Evolutionary conservation across 2,113 vertebrate species (phyloP), one percentile per base, ranked within the genome.

Genomic region (Cynopterus brachyotis): DNA sequence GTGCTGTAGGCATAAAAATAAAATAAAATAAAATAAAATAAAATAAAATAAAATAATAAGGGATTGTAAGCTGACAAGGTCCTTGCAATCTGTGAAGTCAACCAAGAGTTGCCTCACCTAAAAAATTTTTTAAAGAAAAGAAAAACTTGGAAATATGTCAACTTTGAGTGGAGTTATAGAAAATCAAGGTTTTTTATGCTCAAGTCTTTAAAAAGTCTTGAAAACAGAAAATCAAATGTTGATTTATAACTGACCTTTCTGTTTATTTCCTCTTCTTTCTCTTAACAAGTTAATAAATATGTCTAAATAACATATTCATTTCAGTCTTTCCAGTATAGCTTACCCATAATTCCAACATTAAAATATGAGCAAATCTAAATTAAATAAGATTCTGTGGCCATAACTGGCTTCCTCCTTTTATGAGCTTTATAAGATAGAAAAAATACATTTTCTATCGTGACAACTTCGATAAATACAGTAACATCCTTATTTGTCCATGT

Each of bases 301-400:
- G 19, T 81, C 26, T 12, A 37, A 91, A 93, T 67, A 82, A 70
- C 30, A 59, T n/a, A 94, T 53, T 96, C 50, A 50, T 80, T 64
- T 81, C 40, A 81, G 82, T 42, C 92, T 95, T 94, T 59, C n/a
- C 66, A 92, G 0, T 72, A 9, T 79, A 80, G n/a, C 35, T 57
- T 70, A 93, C 40, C 72, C 22, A 80, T 45, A 78, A 95, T 89
- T 84, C 37, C 72, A 83, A 60, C 69, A 75, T 85, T 53, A 84
- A 87, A 62, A 73, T 91, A 93, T 67, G 45, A 97, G 16, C 87
- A 81, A 57, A 78, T 92, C 79, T 62, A 82, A 96, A 90, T 79
- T 59, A 91, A 64, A 70, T 66, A 80, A 53, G 45, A 82, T 85
- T 91, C 32, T 92, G 4, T 37, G 22, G 37, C 17, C 35, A 19